These are phyloP conservation scores for Ectropis crepuscularia DNA, from an alignment of 2,888 invertebrate species.

Conservation along the genomic window DNA sequence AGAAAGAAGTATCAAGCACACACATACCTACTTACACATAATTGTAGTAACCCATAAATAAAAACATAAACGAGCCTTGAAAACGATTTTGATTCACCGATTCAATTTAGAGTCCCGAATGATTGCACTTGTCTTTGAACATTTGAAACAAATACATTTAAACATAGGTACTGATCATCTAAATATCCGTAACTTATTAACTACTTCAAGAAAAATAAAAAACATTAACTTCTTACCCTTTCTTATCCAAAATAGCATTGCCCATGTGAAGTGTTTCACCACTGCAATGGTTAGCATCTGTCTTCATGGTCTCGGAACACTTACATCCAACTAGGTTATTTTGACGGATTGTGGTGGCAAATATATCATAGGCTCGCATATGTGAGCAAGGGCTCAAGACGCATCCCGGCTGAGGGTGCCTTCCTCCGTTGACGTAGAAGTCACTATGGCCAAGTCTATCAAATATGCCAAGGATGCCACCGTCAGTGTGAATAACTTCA, in stretches of 20 bases:
- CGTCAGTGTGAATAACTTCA: conserved; percentile 73
- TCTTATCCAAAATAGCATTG: conserved; percentile 55
- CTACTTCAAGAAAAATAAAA: no score
- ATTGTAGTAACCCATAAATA: no score
- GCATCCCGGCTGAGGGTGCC: conserved; percentile 70
- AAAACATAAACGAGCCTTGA: no score
- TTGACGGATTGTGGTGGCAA: conserved; percentile 60
- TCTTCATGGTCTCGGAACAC: conserved; percentile 57
- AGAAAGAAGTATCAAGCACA: no score
- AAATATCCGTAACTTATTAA: no score
- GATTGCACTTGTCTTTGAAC: no score
- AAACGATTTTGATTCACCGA: no score
- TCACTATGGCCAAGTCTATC: conserved; percentile 60
- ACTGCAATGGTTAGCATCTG: conserved; percentile 52
- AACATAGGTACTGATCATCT: no score
- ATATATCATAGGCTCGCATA: conserved; percentile 59
- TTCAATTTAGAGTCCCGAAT: no score
- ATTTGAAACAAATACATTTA: no score
- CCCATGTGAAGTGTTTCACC: conserved; percentile 59
- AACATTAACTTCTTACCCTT: conserved; percentile 52
- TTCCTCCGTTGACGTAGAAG: conserved; percentile 76
- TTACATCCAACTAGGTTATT: conserved; percentile 60
- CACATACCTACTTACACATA: no score
- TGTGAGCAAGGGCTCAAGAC: conserved; percentile 65
- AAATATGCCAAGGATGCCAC: conserved; percentile 64